These are phyloP conservation scores for Hippoglossus stenolepis DNA, from an alignment of 2,113 vertebrate species.

Conservation along the genomic window DNA sequence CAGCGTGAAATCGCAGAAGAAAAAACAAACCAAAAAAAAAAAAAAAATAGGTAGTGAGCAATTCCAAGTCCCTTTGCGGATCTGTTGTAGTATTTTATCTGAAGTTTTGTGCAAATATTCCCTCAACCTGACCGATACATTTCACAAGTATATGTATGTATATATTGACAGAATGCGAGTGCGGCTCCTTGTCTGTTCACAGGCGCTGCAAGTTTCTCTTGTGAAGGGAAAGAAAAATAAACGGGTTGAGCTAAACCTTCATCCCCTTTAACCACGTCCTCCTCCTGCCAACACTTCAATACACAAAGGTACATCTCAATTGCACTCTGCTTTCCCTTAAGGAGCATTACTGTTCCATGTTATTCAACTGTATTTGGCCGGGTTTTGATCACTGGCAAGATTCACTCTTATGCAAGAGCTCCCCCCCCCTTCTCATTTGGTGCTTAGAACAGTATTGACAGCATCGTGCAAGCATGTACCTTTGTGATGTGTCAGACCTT, in stretches of 20 bases:
- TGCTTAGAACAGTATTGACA: conserved; percentile 36
- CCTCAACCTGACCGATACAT: conserved; percentile 27
- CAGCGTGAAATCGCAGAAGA: conserved; percentile 13
- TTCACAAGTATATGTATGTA: conserved; percentile 16
- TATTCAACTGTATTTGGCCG: conserved; percentile 5
- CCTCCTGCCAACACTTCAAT: conserved; percentile 53
- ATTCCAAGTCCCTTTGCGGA: conserved; percentile 47
- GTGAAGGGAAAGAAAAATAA: neutral
- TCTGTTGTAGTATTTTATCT: conserved; percentile 15
- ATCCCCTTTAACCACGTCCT: neutral
- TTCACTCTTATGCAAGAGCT: neutral
- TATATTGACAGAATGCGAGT: conserved; percentile 13
- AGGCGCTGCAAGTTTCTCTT: conserved; percentile 3
- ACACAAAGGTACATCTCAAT: conserved; percentile 49
- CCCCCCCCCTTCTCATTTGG: neutral
- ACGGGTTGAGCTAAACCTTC: neutral
- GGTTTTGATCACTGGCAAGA: conserved; percentile 4
- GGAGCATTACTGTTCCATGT: conserved; percentile 26
- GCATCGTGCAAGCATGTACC: conserved; percentile 45
- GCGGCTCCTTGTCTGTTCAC: conserved; percentile 18
- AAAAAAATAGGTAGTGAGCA: neutral
- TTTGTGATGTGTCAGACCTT: conserved; percentile 40
- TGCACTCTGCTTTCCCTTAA: conserved; percentile 32
- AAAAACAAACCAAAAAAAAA: neutral
- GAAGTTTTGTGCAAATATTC: conserved; percentile 56